Evolutionary conservation across 2,113 vertebrate species (phyloP), one percentile per base, ranked within the genome.

Genomic region (Nyctereutes procyonoides): DNA sequence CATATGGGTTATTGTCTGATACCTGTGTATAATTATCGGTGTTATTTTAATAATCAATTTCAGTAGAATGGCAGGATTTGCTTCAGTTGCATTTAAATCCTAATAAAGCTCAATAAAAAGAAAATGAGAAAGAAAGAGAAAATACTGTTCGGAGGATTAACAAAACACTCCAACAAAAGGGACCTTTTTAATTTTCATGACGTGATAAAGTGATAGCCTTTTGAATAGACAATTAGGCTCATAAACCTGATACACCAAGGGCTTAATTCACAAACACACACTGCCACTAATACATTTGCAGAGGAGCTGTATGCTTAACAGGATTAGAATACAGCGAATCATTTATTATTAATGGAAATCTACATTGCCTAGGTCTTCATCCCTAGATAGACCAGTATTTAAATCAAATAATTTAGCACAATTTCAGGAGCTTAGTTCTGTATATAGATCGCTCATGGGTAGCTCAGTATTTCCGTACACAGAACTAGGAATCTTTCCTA

Each of bases 101-200:
- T 98, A 98, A 98, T 97, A 98, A 98, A 98, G 94, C 93, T 97
- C 95, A 98, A 95, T 20, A 24, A 53, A 98, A 98, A 69, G 94
- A 95, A 98, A 98, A 98, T 98, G 98, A 98, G 96, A 98, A 95
- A 97, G 85, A 97, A 97, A 96, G 93, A 96, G 95, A 98, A 98
- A 98, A 43, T 96, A 97, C 90, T 65, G 43, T 96, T 97, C 58
- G 4, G 67, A 97, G 98, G 91, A 98, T 97, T 97, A 98, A 93
- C 96, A 88, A 97, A 98, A 98, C 69, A 95, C 92, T 97, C 97
- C 98, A 98, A 97, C 87, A 97, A 97, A 98, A 96, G 80, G 48
- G 95, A 53, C 58, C 98, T 98, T 97, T 99, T 97, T 96, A 98
- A 97, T 98, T 98, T 98, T 94, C 86, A 97, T 96, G 89, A 96